Base-by-base conservation (phyloP, 2,888 invertebrate species). In the Leucoma salicis region DNA sequence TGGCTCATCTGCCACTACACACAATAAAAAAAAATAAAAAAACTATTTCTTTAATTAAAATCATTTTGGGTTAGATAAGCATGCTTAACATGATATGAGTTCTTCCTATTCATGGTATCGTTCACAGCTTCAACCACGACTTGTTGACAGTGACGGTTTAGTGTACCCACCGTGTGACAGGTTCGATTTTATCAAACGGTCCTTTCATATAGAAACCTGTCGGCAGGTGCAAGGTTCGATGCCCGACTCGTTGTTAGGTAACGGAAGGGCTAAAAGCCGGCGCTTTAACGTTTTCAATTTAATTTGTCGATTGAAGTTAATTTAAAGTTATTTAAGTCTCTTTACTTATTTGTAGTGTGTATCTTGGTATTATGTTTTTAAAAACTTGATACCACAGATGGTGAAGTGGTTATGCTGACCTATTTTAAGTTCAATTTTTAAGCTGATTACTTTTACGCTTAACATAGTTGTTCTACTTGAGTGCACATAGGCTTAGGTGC, bases 151-250 rank as follows among this genome's bases (percentile, higher is more conserved):
- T 36, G n/a, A 36, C 18, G 12, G 16, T 28, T 16, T 15, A 14
- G 16, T 14, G 25, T n/a, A 13, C n/a, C 16, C 28, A 41, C 42
- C 44, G 55, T 54, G 46, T 49, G 56, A 62, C 62, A 55, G 39
- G 33, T 21, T 56, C 52, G 56, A 64, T 64, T 53, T 63, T 63
- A 65, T 65, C 61, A 58, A 52, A 42, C 35, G 38, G 29, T 43
- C 39, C 53, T 51, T 50, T n/a, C 49, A 56, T 55, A 47, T 44
- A 53, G 53, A 47, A 55, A 63, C 60, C 46, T 45, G 54, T 46
- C 21, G 44, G 53, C 57, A 53, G 60, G 56, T 61, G 61, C 45
- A 42, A 37, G 46, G 57, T 49, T 57, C 58, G 55, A 46, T 63
- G 53, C 37, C 54, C 50, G 43, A 25, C 38, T 48, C 57, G 41